Conservation (phyloP, 64 coral and sea anemone species). For the Actinia equina region DNA sequence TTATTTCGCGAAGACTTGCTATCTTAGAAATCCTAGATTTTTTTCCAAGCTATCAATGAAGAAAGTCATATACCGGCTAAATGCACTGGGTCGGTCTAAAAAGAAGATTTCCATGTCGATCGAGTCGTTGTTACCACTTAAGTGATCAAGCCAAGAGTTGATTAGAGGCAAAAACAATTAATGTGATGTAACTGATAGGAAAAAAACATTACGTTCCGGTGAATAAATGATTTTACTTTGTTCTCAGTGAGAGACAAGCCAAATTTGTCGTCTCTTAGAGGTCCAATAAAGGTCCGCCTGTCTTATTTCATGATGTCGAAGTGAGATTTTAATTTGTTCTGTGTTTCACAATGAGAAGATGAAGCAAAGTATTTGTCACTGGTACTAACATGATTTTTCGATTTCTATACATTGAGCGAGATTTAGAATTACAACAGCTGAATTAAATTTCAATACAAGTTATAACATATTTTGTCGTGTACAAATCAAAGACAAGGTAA, state of each 20-base stretch:
- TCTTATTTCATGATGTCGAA: neutral
- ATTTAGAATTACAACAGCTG: neutral
- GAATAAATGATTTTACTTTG: neutral
- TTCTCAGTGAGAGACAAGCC: neutral
- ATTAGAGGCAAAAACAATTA: conserved; percentile 3
- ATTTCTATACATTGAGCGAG: no score
- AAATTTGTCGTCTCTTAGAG: neutral
- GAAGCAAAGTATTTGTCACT: no score
- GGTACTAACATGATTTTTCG: no score
- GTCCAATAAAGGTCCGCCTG: neutral
- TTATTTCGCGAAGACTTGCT: no score
- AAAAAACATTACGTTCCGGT: neutral
- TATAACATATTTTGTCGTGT: neutral
- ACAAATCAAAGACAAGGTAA: neutral
- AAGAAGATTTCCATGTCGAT: neutral
- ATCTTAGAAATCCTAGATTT: no score
- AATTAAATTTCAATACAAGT: neutral
- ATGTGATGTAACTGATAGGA: neutral
- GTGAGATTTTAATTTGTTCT: neutral
- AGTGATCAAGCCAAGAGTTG: neutral
- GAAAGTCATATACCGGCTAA: neutral
- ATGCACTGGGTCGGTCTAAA: neutral
- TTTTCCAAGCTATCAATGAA: neutral
- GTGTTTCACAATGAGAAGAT: no score
- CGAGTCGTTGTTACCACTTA: neutral